These are phyloP conservation scores for Empis livida DNA, from an alignment of 2,888 invertebrate genomes.

Conservation along the genomic window DNA sequence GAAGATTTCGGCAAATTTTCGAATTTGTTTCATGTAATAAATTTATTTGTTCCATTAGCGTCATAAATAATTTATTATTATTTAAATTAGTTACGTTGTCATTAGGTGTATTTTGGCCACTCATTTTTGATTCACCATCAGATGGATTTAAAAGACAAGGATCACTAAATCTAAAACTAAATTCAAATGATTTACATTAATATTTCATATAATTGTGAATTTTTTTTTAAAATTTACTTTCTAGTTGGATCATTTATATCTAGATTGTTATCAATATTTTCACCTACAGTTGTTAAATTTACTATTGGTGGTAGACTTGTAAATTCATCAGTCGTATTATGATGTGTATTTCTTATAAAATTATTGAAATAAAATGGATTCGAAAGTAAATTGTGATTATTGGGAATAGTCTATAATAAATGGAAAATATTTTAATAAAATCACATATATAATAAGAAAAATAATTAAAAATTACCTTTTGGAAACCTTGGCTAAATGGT, in stretches of 20 bases:
- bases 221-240: slow-evolving; percentile 5
- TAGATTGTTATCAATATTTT: slow-evolving; percentile 8
- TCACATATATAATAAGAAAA: not conserved
- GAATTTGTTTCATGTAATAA: slow-evolving; percentile 58
- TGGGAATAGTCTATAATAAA: not conserved
- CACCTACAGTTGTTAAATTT: slow-evolving; percentile 30
- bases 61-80: slow-evolving; percentile 31
- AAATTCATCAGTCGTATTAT: slow-evolving; percentile 27
- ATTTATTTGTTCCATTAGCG: slow-evolving; percentile 60
- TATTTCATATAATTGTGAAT: slow-evolving; percentile 3
- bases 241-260: slow-evolving; percentile 9
- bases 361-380: slow-evolving; percentile 26
- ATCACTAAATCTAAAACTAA: slow-evolving; percentile 32
- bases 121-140: slow-evolving; percentile 32
- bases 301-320: slow-evolving; percentile 61
- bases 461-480: slow-evolving; percentile 24
- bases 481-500: slow-evolving; percentile 29
- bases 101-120: slow-evolving; percentile 29
- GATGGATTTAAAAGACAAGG: slow-evolving; percentile 34
- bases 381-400: not conserved
- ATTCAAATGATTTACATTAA: not conserved
- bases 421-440: not conserved
- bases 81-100: slow-evolving; percentile 14
- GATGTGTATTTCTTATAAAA: slow-evolving; percentile 7
- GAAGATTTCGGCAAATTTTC: slow-evolving; percentile 60